Conservation (phyloP, 92 coral and sea anemone genomes). For the Pocillopora grandis region DNA sequence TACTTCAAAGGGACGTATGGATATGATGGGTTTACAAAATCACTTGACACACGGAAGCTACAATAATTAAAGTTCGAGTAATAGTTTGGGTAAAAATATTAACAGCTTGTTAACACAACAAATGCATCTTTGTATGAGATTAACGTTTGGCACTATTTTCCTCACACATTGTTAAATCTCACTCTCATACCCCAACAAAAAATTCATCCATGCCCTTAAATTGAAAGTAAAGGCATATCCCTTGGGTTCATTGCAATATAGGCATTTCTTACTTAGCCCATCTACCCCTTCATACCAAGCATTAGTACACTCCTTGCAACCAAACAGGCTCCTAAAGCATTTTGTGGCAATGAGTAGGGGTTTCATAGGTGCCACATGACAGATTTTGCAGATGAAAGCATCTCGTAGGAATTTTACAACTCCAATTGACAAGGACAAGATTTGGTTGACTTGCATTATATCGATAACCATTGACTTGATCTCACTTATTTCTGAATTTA, state of each 20-base stretch:
- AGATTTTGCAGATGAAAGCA: conserved; percentile 69
- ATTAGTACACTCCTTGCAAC: conserved; percentile 75
- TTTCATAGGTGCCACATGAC: conserved; percentile 59
- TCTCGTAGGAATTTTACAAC: conserved; percentile 45
- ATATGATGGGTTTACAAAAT: too few relatives aligned
- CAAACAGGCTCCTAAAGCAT: conserved; percentile 58
- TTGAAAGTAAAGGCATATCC: conserved; percentile 64
- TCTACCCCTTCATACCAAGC: conserved; percentile 64
- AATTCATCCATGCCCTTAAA: conserved; percentile 70
- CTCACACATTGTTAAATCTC: conserved; percentile 35
- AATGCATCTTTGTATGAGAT: neutral
- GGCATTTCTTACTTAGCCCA: conserved; percentile 65
- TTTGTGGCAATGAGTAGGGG: conserved; percentile 67
- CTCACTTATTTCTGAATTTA: conserved; percentile 41
- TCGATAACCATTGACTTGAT: conserved; percentile 56
- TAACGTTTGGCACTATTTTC: conserved; percentile 22
- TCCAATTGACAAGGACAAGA: conserved; percentile 65
- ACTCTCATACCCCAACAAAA: conserved; percentile 45
- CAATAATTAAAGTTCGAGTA: too few relatives aligned
- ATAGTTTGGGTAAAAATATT: too few relatives aligned
- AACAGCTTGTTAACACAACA: neutral
- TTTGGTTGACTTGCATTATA: conserved; percentile 56
- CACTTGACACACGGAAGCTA: too few relatives aligned
- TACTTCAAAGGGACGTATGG: too few relatives aligned
- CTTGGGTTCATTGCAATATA: conserved; percentile 65